A percentile compares a stretch with the other conserved stretches of the same genome.
These are phyloP conservation scores for Sarcophaga bullata DNA, from an alignment of 1,140 invertebrate species.

Conservation along the genomic window DNA sequence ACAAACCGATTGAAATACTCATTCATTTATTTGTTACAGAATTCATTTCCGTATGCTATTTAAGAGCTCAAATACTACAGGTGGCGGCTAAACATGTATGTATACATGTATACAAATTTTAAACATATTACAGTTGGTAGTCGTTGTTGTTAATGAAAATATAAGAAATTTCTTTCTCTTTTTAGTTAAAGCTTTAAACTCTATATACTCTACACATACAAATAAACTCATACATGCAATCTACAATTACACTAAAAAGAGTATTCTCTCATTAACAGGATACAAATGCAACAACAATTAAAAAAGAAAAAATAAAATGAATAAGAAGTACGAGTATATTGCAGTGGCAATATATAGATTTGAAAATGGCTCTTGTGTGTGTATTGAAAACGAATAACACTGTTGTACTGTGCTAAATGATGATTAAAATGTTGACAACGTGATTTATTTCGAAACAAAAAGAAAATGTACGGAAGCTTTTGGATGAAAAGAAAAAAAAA, in stretches of 20 bases:
- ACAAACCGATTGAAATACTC: too few species aligned
- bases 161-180: background rate
- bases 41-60: background rate
- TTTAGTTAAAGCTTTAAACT: too few species aligned
- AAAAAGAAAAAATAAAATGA: too few species aligned
- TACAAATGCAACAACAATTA: background rate
- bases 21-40: background rate
- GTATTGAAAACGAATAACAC: too few species aligned
- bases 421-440: constrained; percentile 15
- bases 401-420: background rate
- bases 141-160: background rate
- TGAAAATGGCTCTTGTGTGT: background rate
- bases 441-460: background rate
- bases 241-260: too few species aligned
- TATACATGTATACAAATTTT: too few species aligned
- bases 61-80: background rate
- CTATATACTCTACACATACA: too few species aligned
- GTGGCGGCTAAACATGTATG: background rate
- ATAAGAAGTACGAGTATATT: too few species aligned
- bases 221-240: too few species aligned
- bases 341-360: too few species aligned
- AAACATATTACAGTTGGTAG: background rate
- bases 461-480: background rate
- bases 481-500: background rate
- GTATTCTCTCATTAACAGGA: background rate